Conservation (phyloP, 2,113 vertebrate genomes). For the Puma concolor region DNA sequence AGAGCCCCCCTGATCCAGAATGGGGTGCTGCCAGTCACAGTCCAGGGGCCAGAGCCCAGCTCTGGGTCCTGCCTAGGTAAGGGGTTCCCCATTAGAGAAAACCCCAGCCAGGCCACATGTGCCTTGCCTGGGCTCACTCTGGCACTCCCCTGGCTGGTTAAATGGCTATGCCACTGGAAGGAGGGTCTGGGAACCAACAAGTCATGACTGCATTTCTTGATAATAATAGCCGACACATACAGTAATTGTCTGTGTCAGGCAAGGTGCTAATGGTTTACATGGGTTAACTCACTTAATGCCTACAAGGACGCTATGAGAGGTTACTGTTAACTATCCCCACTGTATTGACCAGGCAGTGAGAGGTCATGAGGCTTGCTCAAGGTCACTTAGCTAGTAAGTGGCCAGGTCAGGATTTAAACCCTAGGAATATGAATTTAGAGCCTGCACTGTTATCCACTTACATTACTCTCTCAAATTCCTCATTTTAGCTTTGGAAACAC, state of each 20-base stretch:
- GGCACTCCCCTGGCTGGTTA: neutral
- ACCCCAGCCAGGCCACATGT: neutral
- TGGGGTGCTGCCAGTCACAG: neutral
- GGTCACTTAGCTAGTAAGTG: neutral
- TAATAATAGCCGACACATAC: neutral
- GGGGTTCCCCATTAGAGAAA: neutral
- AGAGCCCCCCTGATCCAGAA: neutral
- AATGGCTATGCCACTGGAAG: neutral
- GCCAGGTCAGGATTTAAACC: neutral
- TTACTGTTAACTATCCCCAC: neutral
- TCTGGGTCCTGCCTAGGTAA: neutral
- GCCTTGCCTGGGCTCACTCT: neutral
- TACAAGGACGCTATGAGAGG: neutral
- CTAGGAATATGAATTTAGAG: neutral
- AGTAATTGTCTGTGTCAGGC: neutral
- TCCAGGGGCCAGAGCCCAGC: neutral
- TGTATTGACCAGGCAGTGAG: neutral
- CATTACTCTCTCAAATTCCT: neutral
- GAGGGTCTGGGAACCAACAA: neutral
- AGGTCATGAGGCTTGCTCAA: neutral
- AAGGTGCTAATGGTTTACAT: too few species aligned
- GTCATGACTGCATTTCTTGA: neutral
- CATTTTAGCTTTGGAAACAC: neutral
- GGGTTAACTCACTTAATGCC: neutral
- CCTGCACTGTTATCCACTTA: fast-evolving